A percentile compares a stretch with the other conserved stretches of the same genome.
Conservation (phyloP, 2,888 invertebrate species). For the Hydroisotoma schaefferi region DNA sequence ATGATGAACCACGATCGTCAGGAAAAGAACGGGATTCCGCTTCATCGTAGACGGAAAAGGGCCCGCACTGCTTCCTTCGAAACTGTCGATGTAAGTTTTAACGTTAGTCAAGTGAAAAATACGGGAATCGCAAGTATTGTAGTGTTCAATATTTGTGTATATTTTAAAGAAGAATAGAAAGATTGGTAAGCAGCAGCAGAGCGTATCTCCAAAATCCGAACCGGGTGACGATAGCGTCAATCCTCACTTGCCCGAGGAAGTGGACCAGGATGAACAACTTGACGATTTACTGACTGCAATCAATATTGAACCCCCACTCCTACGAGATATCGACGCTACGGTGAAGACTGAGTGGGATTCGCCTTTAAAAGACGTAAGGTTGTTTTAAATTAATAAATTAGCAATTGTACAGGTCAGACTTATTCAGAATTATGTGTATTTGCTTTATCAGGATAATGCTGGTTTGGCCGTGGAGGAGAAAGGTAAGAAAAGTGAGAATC, state of each 20-base stretch:
- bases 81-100: too few species aligned
- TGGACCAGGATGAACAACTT: constrained; percentile 28
- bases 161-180: background rate
- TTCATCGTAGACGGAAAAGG: constrained; percentile 34
- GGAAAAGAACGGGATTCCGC: constrained; percentile 14
- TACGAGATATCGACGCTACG: constrained; percentile 50
- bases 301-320: constrained; percentile 51
- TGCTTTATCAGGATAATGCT: too few species aligned
- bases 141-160: too few species aligned
- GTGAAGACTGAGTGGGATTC: constrained; percentile 34
- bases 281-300: constrained; percentile 48
- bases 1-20: background rate
- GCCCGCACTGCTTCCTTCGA: constrained; percentile 22
- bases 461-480: too few species aligned
- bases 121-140: too few species aligned
- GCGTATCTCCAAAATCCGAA: constrained; percentile 5
- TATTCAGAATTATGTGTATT: too few species aligned
- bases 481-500: too few species aligned
- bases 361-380: constrained; percentile 6
- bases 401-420: too few species aligned
- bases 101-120: too few species aligned
- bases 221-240: background rate
- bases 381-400: too few species aligned
- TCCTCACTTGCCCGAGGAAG: constrained; percentile 4
- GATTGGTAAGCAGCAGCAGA: background rate